Base-by-base conservation (phyloP, 1,140 invertebrate genomes). In the Microplitis mediator region DNA sequence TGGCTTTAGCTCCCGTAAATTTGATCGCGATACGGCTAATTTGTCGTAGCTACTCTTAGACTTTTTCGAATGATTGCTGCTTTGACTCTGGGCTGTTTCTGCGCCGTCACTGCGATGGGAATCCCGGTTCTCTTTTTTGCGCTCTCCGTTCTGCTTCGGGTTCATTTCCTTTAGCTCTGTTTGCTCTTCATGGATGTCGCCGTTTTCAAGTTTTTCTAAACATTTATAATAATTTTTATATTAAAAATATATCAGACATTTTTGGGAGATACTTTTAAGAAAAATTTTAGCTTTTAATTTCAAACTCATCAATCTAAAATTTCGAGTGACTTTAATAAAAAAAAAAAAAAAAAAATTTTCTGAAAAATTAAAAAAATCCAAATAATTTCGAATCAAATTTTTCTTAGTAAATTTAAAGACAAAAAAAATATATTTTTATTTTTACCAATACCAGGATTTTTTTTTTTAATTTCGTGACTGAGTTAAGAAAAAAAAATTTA, bases 11-110 rank as follows among this genome's bases (percentile, higher is more conserved):
- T 96, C 95, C 4, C 91, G 91, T 0, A 98, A 85, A 71, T 94
- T 89, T 13, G 90, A 89, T 60, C 95, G 88, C 0, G 94, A 92
- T 62, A 95, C 90, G 0, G 91, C 86, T 4, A 96, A 85, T 75
- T 93, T 93, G 51, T 97, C 95, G 77, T 93, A 95, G 56, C 91
- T 92, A 14, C 90, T 90, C 80, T 93, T 92, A 0, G 93, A 95
- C 16, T 89, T 90, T 39, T 91, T 90, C 0, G 92, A 93, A 64
- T 93, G 88, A 60, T 85, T 88, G 8, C 92, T 93, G 51, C 89
- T 90, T 71, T 93, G 92, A 3, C 92, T 93, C 34, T 93, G 91
- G 4, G 93, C 93, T 23, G 92, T 93, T 73, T 93, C 93, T 3
- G 93, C 94, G 67, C 94, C 94, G 82, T 96, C 95, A 77, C 92